Percentiles rank a stretch among this genome's conserved stretches.
Evolutionary conservation across 1,140 invertebrate genomes (phyloP).

Genomic region (Rhyacophila brunnea): DNA sequence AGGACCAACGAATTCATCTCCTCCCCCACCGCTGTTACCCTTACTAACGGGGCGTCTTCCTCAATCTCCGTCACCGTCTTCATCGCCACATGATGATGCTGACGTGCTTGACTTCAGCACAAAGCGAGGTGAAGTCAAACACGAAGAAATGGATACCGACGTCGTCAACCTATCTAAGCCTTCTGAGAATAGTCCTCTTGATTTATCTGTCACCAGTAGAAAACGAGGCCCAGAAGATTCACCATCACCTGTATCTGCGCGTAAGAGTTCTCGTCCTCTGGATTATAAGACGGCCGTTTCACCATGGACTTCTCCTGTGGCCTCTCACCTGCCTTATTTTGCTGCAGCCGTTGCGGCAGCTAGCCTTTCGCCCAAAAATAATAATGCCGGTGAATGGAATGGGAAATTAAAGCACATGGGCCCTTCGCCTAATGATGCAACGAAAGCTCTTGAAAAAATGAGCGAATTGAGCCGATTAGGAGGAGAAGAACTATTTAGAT

Average conservation of each 20-base stretch:
- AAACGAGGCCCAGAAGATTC: constrained; percentile 68
- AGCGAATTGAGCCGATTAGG: constrained; percentile 83
- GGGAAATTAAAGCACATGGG: constrained; percentile 71
- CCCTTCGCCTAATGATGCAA: constrained; percentile 72
- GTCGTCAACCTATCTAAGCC: constrained; percentile 69
- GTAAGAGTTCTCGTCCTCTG: constrained; percentile 64
- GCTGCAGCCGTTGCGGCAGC: constrained; percentile 76
- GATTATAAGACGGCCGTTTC: constrained; percentile 67
- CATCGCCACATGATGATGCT: constrained; percentile 44
- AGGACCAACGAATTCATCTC: constrained; percentile 71
- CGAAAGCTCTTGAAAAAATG: constrained; percentile 89
- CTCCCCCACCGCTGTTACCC: constrained; percentile 66
- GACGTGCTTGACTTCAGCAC: constrained; percentile 78
- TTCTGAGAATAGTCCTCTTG: constrained; percentile 71
- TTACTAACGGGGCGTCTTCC: constrained; percentile 43
- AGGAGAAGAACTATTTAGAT: constrained; percentile 70
- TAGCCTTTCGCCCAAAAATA: constrained; percentile 72
- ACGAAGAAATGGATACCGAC: constrained; percentile 62
- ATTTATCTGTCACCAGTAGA: constrained; percentile 73
- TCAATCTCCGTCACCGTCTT: constrained; percentile 52
- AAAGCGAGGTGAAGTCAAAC: constrained; percentile 58
- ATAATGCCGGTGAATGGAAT: constrained; percentile 68
- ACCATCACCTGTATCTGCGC: constrained; percentile 59
- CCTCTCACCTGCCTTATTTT: constrained; percentile 76
- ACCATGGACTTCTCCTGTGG: constrained; percentile 75